Evolutionary conservation across 2,113 vertebrate genomes (phyloP).

Genomic region (Calypte anna): DNA sequence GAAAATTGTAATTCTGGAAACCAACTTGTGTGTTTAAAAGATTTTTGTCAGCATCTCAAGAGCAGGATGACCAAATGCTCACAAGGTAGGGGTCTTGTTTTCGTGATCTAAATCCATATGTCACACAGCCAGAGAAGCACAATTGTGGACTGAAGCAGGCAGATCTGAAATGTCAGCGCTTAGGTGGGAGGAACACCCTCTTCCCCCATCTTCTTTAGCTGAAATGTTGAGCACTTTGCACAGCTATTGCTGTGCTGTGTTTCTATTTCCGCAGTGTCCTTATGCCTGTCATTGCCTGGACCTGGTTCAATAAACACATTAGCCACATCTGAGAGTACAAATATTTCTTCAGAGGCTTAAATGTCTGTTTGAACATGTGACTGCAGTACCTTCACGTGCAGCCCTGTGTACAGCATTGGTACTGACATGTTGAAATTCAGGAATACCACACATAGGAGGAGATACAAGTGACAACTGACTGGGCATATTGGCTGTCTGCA

Average conservation of each 20-base stretch:
- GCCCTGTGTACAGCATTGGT: neutral
- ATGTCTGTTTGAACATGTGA: slow-evolving; percentile 50
- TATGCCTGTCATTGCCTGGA: slow-evolving; percentile 64
- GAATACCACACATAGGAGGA: neutral
- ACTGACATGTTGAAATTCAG: neutral
- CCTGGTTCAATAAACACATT: slow-evolving; percentile 64
- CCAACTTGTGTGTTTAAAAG: neutral
- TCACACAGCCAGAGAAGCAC: neutral
- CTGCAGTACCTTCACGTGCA: neutral
- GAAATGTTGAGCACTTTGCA: slow-evolving; percentile 19
- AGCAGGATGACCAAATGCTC: slow-evolving; percentile 37
- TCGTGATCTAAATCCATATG: slow-evolving; percentile 9
- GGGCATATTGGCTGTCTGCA: neutral
- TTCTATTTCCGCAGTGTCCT: slow-evolving; percentile 63
- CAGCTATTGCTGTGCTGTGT: slow-evolving; percentile 28
- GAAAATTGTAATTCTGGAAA: neutral
- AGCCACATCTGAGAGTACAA: slow-evolving; percentile 55
- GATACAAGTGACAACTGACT: neutral
- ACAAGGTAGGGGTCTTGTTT: slow-evolving; percentile 51
- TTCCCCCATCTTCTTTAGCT: neutral
- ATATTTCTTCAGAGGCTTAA: slow-evolving; percentile 70
- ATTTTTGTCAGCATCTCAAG: neutral
- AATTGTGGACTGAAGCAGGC: neutral
- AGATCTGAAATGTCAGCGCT: slow-evolving; percentile 34
- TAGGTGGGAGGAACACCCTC: neutral